Conservation (phyloP, 2,888 invertebrate species). For the Eupithecia insigniata region DNA sequence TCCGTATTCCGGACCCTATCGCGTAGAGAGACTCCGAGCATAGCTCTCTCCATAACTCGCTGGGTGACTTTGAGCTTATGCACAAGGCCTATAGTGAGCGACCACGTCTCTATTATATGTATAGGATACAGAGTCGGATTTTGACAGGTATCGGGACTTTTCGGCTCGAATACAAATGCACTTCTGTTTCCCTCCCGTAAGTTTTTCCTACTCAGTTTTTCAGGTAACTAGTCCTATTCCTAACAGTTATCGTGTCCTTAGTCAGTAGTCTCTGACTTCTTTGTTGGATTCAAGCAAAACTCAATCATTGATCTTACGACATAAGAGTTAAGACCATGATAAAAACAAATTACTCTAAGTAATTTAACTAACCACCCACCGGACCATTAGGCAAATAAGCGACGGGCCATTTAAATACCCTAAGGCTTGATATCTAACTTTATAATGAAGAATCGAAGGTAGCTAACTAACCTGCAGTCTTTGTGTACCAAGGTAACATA, state of each 20-base stretch:
- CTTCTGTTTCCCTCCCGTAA: background rate
- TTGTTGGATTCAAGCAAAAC: background rate
- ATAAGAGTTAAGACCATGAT: background rate
- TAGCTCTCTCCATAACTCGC: no score
- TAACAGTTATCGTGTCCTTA: background rate
- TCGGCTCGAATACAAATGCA: background rate
- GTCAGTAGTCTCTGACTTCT: background rate
- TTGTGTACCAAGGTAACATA: constrained; percentile 20
- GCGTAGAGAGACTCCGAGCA: no score
- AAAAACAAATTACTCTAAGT: background rate
- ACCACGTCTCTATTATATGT: no score
- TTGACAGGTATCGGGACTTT: background rate
- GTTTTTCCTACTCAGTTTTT: background rate
- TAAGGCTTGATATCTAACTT: constrained; percentile 10
- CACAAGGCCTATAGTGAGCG: no score
- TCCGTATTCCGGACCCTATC: no score
- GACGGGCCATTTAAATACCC: background rate
- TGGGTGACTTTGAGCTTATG: no score
- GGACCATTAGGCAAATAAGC: constrained; percentile 10
- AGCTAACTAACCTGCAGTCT: constrained; percentile 9
- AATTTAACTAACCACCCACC: constrained; percentile 6
- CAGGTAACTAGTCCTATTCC: background rate
- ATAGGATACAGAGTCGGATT: no score
- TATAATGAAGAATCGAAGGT: constrained; percentile 15
- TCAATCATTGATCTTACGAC: background rate